Percentiles rank a stretch among this genome's conserved stretches.
These are phyloP conservation scores for Balaenoptera acutorostrata DNA, from an alignment of 2,113 vertebrate species.

Conservation along the genomic window DNA sequence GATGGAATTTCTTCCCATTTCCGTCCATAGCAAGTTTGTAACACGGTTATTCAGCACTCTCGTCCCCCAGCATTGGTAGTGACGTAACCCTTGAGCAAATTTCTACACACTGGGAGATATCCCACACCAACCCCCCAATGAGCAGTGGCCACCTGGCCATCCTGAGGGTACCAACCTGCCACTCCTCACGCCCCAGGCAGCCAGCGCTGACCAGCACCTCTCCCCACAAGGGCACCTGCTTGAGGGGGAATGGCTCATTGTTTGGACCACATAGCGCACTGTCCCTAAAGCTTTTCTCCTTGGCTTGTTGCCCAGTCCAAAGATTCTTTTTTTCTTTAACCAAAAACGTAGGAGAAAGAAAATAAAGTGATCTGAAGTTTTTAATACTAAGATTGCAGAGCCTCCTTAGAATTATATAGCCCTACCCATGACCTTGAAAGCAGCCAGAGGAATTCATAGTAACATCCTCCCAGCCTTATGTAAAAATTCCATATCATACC, in stretches of 20 bases:
- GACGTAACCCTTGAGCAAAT: background rate
- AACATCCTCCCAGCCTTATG: background rate
- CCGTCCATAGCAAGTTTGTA: background rate
- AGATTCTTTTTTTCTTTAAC: background rate
- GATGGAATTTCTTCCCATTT: background rate
- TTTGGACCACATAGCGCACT: background rate
- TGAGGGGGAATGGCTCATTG: too few relatives aligned
- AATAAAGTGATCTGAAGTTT: background rate
- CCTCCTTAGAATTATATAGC: background rate
- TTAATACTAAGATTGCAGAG: background rate
- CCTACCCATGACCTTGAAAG: background rate
- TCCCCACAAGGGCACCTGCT: fast-evolving
- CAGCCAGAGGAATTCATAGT: background rate
- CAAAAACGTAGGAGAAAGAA: background rate
- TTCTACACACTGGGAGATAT: background rate
- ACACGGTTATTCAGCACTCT: background rate
- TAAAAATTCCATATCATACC: background rate
- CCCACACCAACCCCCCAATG: fast-evolving
- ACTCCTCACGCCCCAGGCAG: background rate
- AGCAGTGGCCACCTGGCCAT: background rate
- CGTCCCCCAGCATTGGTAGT: fast-evolving
- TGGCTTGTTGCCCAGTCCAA: background rate
- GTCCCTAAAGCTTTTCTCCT: background rate
- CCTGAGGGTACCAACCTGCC: background rate
- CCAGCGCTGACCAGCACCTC: background rate